These are phyloP conservation scores for Bujurquina vittata DNA, from an alignment of 2,113 vertebrate genomes.

Conservation along the genomic window DNA sequence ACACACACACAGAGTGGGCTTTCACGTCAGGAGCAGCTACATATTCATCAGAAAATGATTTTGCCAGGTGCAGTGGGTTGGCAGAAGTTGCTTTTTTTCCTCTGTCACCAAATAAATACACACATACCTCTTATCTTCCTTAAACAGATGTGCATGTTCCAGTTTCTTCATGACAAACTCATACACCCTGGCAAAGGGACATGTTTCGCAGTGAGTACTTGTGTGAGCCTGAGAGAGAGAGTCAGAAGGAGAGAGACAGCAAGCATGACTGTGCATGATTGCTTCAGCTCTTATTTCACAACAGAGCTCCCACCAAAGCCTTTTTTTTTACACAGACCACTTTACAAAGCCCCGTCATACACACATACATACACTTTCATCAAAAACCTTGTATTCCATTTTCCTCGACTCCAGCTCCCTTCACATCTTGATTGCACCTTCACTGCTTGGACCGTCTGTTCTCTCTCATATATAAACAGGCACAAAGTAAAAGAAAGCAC, in stretches of 20 bases:
- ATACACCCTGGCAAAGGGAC: conserved; percentile 5
- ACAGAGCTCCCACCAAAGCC: conserved; percentile 65
- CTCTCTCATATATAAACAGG: background rate
- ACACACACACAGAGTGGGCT: background rate
- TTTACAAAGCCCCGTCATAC: background rate
- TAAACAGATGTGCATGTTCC: conserved; percentile 70
- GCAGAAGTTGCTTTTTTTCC: conserved; percentile 21
- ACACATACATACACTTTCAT: conserved; percentile 25
- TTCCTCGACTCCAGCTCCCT: background rate
- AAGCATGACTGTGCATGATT: background rate
- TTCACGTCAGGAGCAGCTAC: conserved; percentile 7
- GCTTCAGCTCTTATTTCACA: conserved; percentile 43
- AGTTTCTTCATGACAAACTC: conserved; percentile 48
- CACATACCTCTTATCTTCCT: conserved; percentile 72
- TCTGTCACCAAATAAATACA: conserved; percentile 1
- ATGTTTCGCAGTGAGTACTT: conserved; percentile 1
- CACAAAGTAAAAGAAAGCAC: background rate
- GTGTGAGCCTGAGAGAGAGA: background rate
- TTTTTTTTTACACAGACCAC: conserved; percentile 51
- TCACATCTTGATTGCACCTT: conserved; percentile 9
- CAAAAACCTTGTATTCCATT: background rate
- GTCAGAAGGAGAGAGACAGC: conserved; percentile 37
- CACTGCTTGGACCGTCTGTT: background rate
- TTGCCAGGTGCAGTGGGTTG: conserved; percentile 41
- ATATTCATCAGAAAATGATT: conserved; percentile 30